These are phyloP conservation scores for Drosophila aff. DNA, from an alignment of 1,140 invertebrate species.

Conservation along the genomic window DNA sequence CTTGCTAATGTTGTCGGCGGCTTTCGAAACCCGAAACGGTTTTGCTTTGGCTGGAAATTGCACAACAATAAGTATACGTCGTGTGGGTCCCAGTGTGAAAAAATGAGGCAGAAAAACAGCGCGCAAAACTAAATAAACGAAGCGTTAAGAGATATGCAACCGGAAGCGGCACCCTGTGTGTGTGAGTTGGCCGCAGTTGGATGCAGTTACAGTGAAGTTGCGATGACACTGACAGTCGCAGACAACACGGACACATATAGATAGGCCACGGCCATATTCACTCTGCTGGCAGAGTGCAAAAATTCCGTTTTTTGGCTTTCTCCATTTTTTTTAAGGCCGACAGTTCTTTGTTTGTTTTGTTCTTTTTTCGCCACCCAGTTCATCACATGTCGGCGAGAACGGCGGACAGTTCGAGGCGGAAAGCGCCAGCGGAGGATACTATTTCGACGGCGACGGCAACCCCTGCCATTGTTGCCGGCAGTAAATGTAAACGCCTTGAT, in stretches of 20 bases:
- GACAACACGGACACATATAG: conserved; percentile 31
- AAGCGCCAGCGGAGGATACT: conserved; percentile 69
- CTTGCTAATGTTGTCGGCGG: conserved; percentile 54
- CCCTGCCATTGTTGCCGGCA: conserved; percentile 32
- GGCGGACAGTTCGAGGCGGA: conserved; percentile 40
- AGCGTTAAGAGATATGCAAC: conserved; percentile 75
- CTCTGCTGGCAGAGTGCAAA: conserved; percentile 57
- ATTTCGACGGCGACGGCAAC: conserved; percentile 53
- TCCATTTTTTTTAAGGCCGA: conserved; percentile 9
- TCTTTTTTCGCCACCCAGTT: conserved; percentile 37
- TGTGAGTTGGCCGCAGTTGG: conserved; percentile 43
- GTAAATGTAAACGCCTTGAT: conserved; percentile 69
- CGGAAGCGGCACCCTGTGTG: conserved; percentile 41
- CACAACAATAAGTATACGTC: conserved; percentile 33
- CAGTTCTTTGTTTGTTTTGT: conserved; percentile 30
- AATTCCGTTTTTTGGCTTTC: conserved; percentile 22
- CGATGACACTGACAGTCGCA: conserved; percentile 44
- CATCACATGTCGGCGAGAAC: conserved; percentile 58
- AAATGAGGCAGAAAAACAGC: conserved; percentile 47
- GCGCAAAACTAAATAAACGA: conserved; percentile 77
- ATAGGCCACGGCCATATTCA: conserved; percentile 39
- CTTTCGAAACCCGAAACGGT: conserved; percentile 9
- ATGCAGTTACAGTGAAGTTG: conserved; percentile 34
- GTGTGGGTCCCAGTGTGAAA: conserved; percentile 4
- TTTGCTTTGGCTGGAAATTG: conserved; percentile 20